Conservation (phyloP, 2,797 vertebrate genomes). For the Geotrypetes seraphini region DNA sequence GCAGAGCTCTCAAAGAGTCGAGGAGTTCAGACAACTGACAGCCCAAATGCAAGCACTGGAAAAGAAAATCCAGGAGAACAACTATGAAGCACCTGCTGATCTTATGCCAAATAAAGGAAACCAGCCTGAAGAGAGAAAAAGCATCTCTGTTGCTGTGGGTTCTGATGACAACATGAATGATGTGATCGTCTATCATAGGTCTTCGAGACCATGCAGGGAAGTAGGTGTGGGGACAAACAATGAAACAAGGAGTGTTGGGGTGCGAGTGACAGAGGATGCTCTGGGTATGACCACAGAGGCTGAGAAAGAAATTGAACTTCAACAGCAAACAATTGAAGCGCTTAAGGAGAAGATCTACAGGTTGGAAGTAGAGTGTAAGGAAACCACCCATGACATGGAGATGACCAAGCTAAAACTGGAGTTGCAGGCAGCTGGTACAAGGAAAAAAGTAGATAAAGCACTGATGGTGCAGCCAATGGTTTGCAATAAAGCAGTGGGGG, state of each 20-base stretch:
- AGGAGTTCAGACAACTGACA: conserved; percentile 83
- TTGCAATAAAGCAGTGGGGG: conserved; percentile 70
- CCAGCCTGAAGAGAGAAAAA: conserved; percentile 33
- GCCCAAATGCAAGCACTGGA: conserved; percentile 88
- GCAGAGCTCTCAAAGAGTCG: conserved; percentile 69
- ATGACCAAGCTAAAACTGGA: conserved; percentile 94
- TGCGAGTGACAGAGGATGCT: conserved; percentile 82
- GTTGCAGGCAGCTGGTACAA: conserved; percentile 78
- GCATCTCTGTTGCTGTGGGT: conserved; percentile 68
- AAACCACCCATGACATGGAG: conserved; percentile 83
- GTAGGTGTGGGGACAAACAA: conserved; percentile 58
- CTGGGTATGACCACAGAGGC: conserved; percentile 76
- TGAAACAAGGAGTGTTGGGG: conserved; percentile 48
- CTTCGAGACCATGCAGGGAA: conserved; percentile 43
- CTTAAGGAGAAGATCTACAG: conserved; percentile 92
- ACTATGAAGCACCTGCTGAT: conserved; percentile 32
- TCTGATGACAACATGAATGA: conserved; percentile 75
- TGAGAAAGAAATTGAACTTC: conserved; percentile 84
- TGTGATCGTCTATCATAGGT: conserved; percentile 48
- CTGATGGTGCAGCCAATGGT: conserved; percentile 62
- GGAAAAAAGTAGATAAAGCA: conserved; percentile 82
- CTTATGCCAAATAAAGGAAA: conserved; percentile 13
- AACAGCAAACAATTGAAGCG: conserved; percentile 86
- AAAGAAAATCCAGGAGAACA: conserved; percentile 70
- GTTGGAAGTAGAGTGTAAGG: conserved; percentile 85